Percentiles rank a stretch among this genome's conserved stretches.
Evolutionary conservation across 2,888 invertebrate species (phyloP).

Genomic region (Gastracanthus pulcherrimus): DNA sequence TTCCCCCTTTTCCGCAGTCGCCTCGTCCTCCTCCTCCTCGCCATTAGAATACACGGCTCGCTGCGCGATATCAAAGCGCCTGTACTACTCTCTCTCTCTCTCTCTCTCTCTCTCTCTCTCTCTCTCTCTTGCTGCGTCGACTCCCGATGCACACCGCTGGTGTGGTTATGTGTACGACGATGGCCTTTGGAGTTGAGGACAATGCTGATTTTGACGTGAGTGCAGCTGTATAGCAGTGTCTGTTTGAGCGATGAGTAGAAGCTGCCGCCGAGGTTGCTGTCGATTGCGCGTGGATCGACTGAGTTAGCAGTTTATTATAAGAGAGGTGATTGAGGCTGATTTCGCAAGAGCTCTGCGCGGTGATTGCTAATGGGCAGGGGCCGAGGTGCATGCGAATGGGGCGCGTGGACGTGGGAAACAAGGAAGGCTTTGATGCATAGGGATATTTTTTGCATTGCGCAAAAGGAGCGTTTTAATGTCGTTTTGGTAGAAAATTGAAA

Average conservation of each 20-base stretch:
- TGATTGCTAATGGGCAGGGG: no score
- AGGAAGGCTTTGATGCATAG: no score
- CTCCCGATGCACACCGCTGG: neutral
- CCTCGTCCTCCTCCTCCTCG: no score
- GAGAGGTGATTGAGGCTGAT: neutral
- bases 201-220: neutral
- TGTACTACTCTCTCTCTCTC: neutral
- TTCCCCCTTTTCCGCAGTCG: neutral
- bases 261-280: no score
- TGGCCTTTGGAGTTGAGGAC: slow-evolving; percentile 6
- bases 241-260: neutral
- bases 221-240: neutral
- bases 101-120: no score
- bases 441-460: no score
- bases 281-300: slow-evolving; percentile 15
- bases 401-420: no score
- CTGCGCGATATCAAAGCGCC: slow-evolving; percentile 15
- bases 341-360: no score
- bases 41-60: neutral
- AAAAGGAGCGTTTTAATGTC: no score
- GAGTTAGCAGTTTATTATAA: neutral
- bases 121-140: neutral
- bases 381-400: no score
- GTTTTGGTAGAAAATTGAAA: no score
- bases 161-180: neutral